Evolutionary conservation across 2,113 vertebrate genomes (phyloP).

Genomic region (Thermophis baileyi): DNA sequence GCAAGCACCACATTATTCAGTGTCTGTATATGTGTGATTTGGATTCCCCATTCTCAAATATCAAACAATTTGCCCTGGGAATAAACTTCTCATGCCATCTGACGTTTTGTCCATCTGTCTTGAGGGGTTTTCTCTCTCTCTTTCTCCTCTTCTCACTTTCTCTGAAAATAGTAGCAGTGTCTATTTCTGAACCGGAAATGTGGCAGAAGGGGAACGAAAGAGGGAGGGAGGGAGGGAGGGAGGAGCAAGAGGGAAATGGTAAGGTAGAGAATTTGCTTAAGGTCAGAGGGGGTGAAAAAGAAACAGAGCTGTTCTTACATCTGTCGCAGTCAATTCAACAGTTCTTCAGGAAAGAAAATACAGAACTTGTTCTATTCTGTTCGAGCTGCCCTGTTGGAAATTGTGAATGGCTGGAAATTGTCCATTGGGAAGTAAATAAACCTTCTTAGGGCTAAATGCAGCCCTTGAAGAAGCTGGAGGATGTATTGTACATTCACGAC

Average conservation of each 20-base stretch:
- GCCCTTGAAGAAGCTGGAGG: background rate
- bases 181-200: slow-evolving; percentile 58
- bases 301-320: slow-evolving; percentile 6
- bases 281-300: slow-evolving; percentile 19
- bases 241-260: background rate
- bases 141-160: slow-evolving; percentile 36
- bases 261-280: slow-evolving; percentile 5
- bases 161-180: slow-evolving; percentile 54
- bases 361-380: background rate
- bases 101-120: background rate
- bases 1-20: background rate
- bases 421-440: slow-evolving; percentile 2
- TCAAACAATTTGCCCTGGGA: background rate
- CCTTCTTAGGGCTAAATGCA: background rate
- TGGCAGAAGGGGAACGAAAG: slow-evolving; percentile 21
- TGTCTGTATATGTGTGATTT: background rate
- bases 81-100: background rate
- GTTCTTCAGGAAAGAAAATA: background rate
- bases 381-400: background rate
- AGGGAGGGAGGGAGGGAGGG: slow-evolving; percentile 7
- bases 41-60: background rate
- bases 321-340: background rate
- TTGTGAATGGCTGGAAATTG: background rate
- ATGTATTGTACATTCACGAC: background rate
- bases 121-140: slow-evolving; percentile 14